Base-by-base conservation (phyloP, 2,888 invertebrate genomes). In the Phytoseiulus persimilis region DNA sequence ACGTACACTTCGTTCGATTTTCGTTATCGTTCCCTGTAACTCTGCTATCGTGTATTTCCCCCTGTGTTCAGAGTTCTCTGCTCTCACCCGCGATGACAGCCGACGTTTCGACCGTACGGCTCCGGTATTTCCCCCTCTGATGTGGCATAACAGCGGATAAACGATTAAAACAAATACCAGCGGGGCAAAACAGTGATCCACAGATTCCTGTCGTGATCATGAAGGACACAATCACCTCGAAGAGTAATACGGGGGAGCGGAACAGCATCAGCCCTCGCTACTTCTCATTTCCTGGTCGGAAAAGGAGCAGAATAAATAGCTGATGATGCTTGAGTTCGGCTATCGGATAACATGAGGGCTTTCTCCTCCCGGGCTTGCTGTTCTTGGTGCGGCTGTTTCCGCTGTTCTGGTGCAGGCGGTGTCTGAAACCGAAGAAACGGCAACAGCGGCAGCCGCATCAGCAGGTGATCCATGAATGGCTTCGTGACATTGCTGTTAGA, bases 391-490 rank as follows among this genome's bases (percentile, higher is more conserved):
- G 65, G 65, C 65, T 65, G 65, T 65, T 65, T 65, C 65, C 65
- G 65, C 65, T 65, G 65, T 65, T 65, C 18, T 18, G 65, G 65
- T 18, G 65, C 65, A 65, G 65, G 65, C 65, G 5, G 65, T 65
- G 65, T 65, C 18, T 65, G 65, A 65, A 65, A 65, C 65, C 65
- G 65, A 65, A 65, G 65, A 65, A 65, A 65, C 65, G 65, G 65
- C 65, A 65, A 65, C 65, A 65, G 65, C 65, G 28, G 65, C 65
- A 65, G 65, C 65, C 65, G 65, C 65, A 65, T 65, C 65, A 65
- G 65, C 65, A 65, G 65, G 65, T 65, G 65, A 65, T 65, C 65
- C 65, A 65, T 65, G 65, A 65, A 65, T 65, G 65, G 65, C 65
- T 65, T 65, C 65, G 65, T 65, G 65, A 65, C 65, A 65, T 65